Percentiles rank a stretch among this genome's conserved stretches.
Conservation (phyloP, 2,113 vertebrate species). For the pig (Sus scrofa) region DNA sequence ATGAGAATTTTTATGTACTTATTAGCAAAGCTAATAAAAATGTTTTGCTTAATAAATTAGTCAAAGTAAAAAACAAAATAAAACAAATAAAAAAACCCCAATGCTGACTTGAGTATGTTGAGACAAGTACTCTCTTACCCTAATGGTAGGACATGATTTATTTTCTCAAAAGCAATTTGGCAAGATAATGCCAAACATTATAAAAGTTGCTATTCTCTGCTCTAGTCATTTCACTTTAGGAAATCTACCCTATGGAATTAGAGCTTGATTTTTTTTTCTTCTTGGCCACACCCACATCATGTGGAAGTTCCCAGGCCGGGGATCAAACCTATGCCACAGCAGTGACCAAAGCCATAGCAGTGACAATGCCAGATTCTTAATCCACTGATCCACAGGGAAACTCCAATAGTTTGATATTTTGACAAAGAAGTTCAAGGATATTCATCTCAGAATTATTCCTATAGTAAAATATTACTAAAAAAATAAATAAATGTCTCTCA, state of each 20-base stretch:
- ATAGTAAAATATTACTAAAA: constrained; percentile 34
- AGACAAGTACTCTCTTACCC: neutral
- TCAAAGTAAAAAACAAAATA: neutral
- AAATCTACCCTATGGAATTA: neutral
- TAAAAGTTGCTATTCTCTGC: neutral
- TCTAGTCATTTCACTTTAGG: neutral
- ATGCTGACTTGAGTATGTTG: neutral
- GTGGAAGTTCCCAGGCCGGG: too few species aligned
- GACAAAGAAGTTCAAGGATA: constrained; percentile 30
- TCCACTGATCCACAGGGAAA: too few species aligned
- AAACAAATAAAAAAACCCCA: neutral
- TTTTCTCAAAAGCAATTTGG: constrained; percentile 16
- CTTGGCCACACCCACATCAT: too few species aligned
- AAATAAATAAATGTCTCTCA: constrained; percentile 7
- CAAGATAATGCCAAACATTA: neutral
- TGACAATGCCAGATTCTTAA: too few species aligned
- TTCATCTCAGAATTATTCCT: constrained; percentile 53
- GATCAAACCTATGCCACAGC: too few species aligned
- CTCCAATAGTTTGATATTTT: constrained; percentile 15
- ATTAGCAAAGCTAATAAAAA: neutral
- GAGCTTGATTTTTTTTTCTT: too few species aligned
- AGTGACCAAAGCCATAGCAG: too few species aligned
- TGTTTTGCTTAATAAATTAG: constrained; percentile 6
- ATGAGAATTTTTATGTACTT: neutral
- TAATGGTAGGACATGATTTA: neutral